phyloP scores from a whole-genome alignment of 2,888 invertebrate species.

The Melikaiella ostensackeni region DNA sequence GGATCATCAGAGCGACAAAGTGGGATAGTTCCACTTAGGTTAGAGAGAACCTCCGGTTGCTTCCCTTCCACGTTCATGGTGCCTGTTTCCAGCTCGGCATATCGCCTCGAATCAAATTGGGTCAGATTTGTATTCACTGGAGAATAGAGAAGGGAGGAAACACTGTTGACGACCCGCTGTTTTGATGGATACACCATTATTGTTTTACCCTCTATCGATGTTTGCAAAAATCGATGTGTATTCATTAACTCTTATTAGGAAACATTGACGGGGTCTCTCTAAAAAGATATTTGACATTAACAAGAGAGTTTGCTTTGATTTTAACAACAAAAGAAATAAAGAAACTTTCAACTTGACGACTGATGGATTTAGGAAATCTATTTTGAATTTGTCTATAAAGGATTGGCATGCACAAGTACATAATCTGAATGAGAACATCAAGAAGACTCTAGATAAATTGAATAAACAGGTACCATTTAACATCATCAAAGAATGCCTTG shows the following conservation, averaged over 20 bases:
- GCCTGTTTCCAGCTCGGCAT: conserved; percentile 18
- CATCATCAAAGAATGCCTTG: too few relatives aligned
- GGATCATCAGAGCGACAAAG: conserved; percentile 33
- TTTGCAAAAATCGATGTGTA: not conserved
- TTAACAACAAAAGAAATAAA: too few relatives aligned
- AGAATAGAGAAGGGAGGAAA: conserved; percentile 19
- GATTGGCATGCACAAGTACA: too few relatives aligned
- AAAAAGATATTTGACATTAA: too few relatives aligned
- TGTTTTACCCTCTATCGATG: conserved; percentile 8
- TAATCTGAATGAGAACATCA: too few relatives aligned
- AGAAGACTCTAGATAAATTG: too few relatives aligned
- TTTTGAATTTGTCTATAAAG: too few relatives aligned
- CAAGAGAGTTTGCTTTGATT: too few relatives aligned
- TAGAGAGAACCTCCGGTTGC: conserved; percentile 14
- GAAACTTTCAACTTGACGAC: too few relatives aligned
- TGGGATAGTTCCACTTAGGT: conserved; percentile 34
- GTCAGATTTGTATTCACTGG: conserved; percentile 26
- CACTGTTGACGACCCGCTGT: conserved; percentile 23
- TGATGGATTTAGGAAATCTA: too few relatives aligned
- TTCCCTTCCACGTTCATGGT: conserved; percentile 15
- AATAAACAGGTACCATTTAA: too few relatives aligned
- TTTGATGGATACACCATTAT: not conserved
- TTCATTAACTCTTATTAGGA: not conserved
- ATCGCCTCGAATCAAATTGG: conserved; percentile 32
- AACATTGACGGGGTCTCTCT: too few relatives aligned